These are phyloP conservation scores for Rhingia rostrata DNA, from an alignment of 2,888 invertebrate species.

Conservation along the genomic window DNA sequence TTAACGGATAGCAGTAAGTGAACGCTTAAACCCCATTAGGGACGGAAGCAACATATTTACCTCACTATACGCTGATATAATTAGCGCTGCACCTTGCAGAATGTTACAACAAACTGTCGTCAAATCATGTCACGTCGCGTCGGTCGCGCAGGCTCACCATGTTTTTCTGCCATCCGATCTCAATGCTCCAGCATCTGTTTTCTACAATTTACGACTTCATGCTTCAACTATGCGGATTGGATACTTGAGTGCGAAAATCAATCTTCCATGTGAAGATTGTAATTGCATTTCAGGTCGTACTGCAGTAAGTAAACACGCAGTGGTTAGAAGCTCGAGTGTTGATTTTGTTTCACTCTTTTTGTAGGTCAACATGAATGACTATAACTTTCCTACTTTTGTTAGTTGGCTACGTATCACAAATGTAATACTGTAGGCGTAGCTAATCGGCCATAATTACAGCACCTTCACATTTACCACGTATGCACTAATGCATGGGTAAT, in stretches of 20 bases:
- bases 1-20: constrained; percentile 44
- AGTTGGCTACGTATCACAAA: constrained; percentile 3
- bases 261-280: constrained; percentile 57
- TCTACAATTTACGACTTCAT: constrained; percentile 29
- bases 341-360: constrained; percentile 13
- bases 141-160: constrained; percentile 2
- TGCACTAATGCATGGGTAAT: background rate
- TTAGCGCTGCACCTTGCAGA: constrained; percentile 56
- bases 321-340: constrained; percentile 5
- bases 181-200: constrained; percentile 35
- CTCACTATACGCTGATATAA: constrained; percentile 46
- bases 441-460: constrained; percentile 30
- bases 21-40: constrained; percentile 20
- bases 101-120: constrained; percentile 15
- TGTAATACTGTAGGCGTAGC: constrained; percentile 30
- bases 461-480: background rate
- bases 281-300: constrained; percentile 24
- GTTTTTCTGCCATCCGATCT: constrained; percentile 23
- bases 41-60: constrained; percentile 55
- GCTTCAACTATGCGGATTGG: constrained; percentile 24
- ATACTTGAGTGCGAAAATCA: constrained; percentile 58
- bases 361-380: constrained; percentile 27
- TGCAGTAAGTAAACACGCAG: constrained; percentile 3
- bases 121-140: no score
- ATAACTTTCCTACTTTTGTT: constrained; percentile 5